Evolutionary conservation across 1,140 invertebrate genomes (phyloP).

Genomic region (Odontomachus brunneus): DNA sequence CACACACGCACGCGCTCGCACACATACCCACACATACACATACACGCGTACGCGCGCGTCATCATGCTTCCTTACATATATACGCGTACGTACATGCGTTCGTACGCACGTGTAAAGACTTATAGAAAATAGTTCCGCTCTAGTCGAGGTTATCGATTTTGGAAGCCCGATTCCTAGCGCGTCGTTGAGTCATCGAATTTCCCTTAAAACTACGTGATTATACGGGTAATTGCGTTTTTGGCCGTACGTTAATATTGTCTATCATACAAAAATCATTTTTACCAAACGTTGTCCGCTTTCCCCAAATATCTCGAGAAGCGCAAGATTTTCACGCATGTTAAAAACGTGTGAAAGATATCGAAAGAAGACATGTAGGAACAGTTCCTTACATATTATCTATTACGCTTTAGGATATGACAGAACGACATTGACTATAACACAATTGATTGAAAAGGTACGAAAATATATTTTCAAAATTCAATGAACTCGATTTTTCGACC

Average conservation of each 20-base stretch:
- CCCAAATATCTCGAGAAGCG: too few relatives aligned
- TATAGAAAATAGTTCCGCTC: slow-evolving; percentile 68
- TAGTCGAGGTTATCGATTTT: slow-evolving; percentile 44
- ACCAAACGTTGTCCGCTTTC: too few relatives aligned
- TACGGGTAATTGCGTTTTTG: slow-evolving; percentile 28
- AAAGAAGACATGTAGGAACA: neutral
- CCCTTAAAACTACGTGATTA: slow-evolving; percentile 18
- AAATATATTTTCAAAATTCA: slow-evolving; percentile 2
- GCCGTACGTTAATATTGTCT: slow-evolving; percentile 22
- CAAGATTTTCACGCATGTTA: too few relatives aligned
- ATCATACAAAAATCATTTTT: slow-evolving; percentile 26
- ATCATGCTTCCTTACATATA: too few relatives aligned
- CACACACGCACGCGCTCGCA: too few relatives aligned
- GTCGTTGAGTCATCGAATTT: slow-evolving; percentile 16
- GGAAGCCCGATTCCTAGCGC: slow-evolving; percentile 66
- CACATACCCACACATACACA: too few relatives aligned
- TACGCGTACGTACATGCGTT: too few relatives aligned
- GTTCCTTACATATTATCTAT: slow-evolving; percentile 6
- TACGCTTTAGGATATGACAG: neutral
- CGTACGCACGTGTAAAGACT: slow-evolving; percentile 64
- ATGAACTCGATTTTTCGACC: neutral
- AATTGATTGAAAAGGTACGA: neutral
- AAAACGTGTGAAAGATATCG: slow-evolving; percentile 4
- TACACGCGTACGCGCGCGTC: too few relatives aligned
- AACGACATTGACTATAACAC: slow-evolving; percentile 15